Base-by-base conservation (phyloP, 1,140 invertebrate genomes). In the Probaryconus sp. region DNA sequence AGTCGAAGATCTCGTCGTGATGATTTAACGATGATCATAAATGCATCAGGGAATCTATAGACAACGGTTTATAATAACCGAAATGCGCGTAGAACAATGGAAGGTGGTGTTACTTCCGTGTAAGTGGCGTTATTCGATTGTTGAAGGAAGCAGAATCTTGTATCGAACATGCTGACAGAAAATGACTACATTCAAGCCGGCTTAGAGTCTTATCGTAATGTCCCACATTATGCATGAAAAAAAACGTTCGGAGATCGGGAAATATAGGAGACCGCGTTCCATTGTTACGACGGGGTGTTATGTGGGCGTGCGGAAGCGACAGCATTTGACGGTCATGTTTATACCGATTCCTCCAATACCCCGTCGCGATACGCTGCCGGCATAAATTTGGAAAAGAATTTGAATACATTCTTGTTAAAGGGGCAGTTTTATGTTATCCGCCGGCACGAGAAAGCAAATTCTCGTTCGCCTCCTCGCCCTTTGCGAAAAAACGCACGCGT, bases 271-370 rank as follows among this genome's bases (percentile, higher is more conserved):
- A 71, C 50, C n/a, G 58, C 68, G 68, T 71, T 64, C 68, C 51
- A 64, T 71, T 71, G 60, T 71, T 71, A 71, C 51, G 68, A 58
- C 33, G 28, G 56, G 50, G 56, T 63, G 56, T 70, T 70, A 70
- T 42, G 50, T 63, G 48, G 50, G 67, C 42, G 56, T 21, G 30
- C 56, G 42, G 67, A 61, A 70, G 67, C 50, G 50, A 63, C 67
- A 69, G 64, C 47, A 70, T 70, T 70, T 70, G 67, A 70, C 67
- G 56, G 67, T 63, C 67, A 63, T 70, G 67, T 70, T 70, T 70
- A 61, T 61, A 55, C 48, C 31, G 24, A 55, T 21, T 51, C 56
- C 55, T 60, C 53, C 53, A 69, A 69, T 69, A 69, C 55, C 47
- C 55, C 65, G 47, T 42, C 53, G 47, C 35, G 55, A 69, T 60